phyloP scores from a whole-genome alignment of 2,797 vertebrate genomes.

The Phoeniculus purpureus region DNA sequence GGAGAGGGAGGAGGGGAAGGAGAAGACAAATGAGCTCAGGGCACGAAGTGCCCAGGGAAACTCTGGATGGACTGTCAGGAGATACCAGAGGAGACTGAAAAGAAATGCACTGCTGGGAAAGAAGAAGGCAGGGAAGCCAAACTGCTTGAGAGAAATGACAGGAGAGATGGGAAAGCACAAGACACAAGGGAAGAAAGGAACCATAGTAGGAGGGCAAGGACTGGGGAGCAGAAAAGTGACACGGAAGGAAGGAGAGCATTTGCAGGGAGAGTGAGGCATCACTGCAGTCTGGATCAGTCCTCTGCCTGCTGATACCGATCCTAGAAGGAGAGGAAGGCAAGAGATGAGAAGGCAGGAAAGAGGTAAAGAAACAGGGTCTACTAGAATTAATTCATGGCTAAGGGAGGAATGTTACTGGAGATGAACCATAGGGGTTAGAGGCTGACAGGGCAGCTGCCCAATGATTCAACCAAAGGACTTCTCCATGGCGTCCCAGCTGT shows the following conservation, averaged over 20 bases:
- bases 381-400: not conserved
- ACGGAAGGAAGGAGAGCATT: not conserved
- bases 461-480: not conserved
- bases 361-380: not conserved
- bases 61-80: not conserved
- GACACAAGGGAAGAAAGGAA: not conserved
- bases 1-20: not conserved
- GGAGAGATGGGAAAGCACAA: not conserved
- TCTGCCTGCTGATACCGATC: not conserved
- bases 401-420: not conserved
- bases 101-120: not conserved
- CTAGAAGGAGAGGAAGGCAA: not conserved
- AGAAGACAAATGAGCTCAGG: conserved; percentile 37
- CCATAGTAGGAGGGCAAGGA: not conserved
- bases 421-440: not conserved
- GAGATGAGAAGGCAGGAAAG: not conserved
- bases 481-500: fast-evolving
- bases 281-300: not conserved
- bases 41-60: not conserved
- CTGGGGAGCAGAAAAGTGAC: not conserved
- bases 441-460: not conserved
- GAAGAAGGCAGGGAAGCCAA: conserved; percentile 2
- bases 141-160: not conserved
- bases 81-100: not conserved
- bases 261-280: not conserved